Base-by-base conservation (phyloP, 2,888 invertebrate genomes). In the Nycteola revayana region DNA sequence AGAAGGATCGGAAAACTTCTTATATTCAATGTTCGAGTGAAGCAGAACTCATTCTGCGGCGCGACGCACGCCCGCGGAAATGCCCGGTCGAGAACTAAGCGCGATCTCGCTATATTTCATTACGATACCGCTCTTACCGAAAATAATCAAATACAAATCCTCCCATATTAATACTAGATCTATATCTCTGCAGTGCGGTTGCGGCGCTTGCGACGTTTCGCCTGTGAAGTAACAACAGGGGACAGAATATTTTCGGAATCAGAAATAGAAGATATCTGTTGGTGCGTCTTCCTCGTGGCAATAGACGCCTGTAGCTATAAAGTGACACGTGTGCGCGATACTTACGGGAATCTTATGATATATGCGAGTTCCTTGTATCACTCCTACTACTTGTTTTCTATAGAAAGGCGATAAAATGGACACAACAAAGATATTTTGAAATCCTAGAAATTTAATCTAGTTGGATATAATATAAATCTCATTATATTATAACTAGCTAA, bases 211-310 rank as follows among this genome's bases (percentile, higher is more conserved):
- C 9, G 57, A 36, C 63, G 34, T 42, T 69, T 38, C 32, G 52
- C 25, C 31, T 33, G 43, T 45, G 53, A 28, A 55, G 49, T 36
- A 49, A 61, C 69, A 61, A 63, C 51, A 71, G 67, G 72, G 65
- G 78, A 77, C 79, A 75, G 62, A 79, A 78, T 81, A 79, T 76
- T 74, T 72, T 70, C 71, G 66, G 62, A 59, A 58, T 69, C 76
- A 66, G 67, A 78, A 81, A 81, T 81, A 81, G 74, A 56, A 14
- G 14, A 14, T 14, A 14, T 14, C 14, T 14, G 14, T 14, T 14
- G 14, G 14, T 14, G 3, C 5, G 14, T 2, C 14, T 14, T 14
- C 14, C 14, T 14, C 14, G 18, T n/a, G 25, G 20, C 9, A 20
- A 18, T 18, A 6, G 9, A 9, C 14, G 14, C 2, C 3, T 14